Conservation (phyloP, 2,113 vertebrate species). For the Saguinus midas region DNA sequence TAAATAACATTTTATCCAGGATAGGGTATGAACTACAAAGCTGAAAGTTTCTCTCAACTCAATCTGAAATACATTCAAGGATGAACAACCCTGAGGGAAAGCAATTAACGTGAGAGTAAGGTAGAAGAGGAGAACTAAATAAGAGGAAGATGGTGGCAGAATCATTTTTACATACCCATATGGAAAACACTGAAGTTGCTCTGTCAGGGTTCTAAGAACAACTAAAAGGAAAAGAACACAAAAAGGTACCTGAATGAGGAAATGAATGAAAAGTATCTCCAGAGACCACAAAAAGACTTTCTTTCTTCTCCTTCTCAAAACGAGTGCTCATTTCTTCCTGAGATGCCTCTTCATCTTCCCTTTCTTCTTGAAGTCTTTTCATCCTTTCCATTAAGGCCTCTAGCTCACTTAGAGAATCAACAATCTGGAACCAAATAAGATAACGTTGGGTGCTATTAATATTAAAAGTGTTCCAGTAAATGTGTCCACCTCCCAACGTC, state of each 20-base stretch:
- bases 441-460: not conserved
- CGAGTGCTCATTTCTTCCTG: slow-evolving; percentile 90
- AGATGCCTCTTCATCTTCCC: slow-evolving; percentile 86
- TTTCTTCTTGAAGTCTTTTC: slow-evolving; percentile 89
- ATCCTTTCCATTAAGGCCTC: slow-evolving; percentile 91
- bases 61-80: not conserved
- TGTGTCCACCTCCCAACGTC: not conserved
- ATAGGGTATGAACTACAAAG: not conserved
- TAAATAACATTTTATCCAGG: not conserved
- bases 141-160: not conserved
- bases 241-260: slow-evolving; percentile 63
- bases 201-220: not conserved
- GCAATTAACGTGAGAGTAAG: not conserved
- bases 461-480: not conserved
- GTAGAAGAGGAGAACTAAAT: not conserved
- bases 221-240: not conserved
- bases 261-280: slow-evolving; percentile 83
- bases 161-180: not conserved
- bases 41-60: not conserved
- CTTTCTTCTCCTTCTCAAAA: slow-evolving; percentile 90
- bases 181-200: not conserved
- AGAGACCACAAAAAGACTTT: slow-evolving; percentile 88
- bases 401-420: slow-evolving; percentile 88
- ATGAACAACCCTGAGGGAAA: not conserved
- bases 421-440: slow-evolving; percentile 77